Percentiles rank a stretch among this genome's conserved stretches.
phyloP scores from a whole-genome alignment of 2,888 invertebrate species.

The Psylliodes chrysocephalus region DNA sequence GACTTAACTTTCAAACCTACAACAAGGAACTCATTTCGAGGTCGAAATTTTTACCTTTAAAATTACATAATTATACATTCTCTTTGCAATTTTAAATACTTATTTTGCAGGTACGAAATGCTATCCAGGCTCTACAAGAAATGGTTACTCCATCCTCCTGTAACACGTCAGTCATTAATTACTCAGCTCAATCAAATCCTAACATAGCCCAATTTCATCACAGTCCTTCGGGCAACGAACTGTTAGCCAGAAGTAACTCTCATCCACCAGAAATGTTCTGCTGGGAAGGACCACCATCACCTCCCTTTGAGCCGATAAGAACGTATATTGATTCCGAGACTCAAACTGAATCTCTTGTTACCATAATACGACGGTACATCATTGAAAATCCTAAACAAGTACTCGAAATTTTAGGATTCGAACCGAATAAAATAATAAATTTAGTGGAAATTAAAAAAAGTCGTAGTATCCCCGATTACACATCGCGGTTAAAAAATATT shows the following conservation, averaged over 20 bases:
- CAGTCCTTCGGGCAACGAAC: constrained; percentile 60
- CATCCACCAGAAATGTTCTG: constrained; percentile 88
- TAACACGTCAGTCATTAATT: constrained; percentile 62
- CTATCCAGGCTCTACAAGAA: constrained; percentile 85
- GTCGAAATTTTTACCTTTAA: too few species aligned
- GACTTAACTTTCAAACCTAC: too few species aligned
- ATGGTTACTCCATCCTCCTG: constrained; percentile 73
- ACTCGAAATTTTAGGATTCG: constrained; percentile 77
- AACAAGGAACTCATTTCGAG: too few species aligned
- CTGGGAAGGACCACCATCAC: constrained; percentile 72
- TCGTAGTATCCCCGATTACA: constrained; percentile 54
- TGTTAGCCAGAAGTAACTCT: constrained; percentile 81
- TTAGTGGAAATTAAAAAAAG: constrained; percentile 55
- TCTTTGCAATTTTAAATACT: too few species aligned
- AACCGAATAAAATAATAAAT: constrained; percentile 65
- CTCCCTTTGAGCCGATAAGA: constrained; percentile 58
- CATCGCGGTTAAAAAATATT: constrained; percentile 36
- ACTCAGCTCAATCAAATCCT: constrained; percentile 85
- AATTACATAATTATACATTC: too few species aligned
- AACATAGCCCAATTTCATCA: constrained; percentile 66
- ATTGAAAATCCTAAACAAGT: constrained; percentile 79
- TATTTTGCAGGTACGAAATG: constrained; percentile 75
- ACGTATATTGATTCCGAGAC: constrained; percentile 62
- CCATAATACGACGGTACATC: constrained; percentile 73
- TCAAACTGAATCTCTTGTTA: constrained; percentile 73